Conservation (phyloP, 1,140 invertebrate genomes). For the Grapholita molesta region DNA sequence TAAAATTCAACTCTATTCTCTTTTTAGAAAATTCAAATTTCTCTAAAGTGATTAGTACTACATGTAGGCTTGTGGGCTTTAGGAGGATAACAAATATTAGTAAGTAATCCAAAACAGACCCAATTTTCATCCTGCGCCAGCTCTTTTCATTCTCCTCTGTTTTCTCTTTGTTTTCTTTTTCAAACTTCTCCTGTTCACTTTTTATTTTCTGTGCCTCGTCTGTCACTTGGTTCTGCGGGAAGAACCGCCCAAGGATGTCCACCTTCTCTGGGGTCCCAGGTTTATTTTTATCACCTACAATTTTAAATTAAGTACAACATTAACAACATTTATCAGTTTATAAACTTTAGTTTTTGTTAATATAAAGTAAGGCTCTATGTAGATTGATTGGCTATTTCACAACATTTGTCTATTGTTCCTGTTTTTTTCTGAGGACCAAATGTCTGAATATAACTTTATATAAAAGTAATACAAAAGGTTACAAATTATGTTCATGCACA, state of each 20-base stretch:
- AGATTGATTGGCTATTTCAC: too few relatives aligned
- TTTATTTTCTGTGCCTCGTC: conserved; percentile 65
- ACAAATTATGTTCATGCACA: too few relatives aligned
- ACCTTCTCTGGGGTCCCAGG: conserved; percentile 47
- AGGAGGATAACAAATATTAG: not conserved
- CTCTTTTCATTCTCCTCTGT: conserved; percentile 79
- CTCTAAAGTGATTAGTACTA: too few relatives aligned
- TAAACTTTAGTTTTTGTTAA: too few relatives aligned
- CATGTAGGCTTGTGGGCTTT: not conserved
- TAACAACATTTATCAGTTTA: too few relatives aligned
- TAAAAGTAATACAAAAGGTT: too few relatives aligned
- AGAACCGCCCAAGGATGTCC: conserved; percentile 69
- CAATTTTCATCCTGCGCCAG: conserved; percentile 81
- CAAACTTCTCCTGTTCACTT: conserved; percentile 72
- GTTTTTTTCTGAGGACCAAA: too few relatives aligned
- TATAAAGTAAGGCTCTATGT: too few relatives aligned
- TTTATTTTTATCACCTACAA: conserved; percentile 53
- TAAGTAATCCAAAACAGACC: conserved; percentile 48
- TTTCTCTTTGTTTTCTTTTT: conserved; percentile 72
- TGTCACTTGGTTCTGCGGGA: conserved; percentile 56
- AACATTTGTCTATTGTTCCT: too few relatives aligned
- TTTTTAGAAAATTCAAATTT: too few relatives aligned
- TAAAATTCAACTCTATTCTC: too few relatives aligned
- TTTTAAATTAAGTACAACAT: not conserved
- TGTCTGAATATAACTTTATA: too few relatives aligned